phyloP scores from a whole-genome alignment of 1,140 invertebrate species.

The Thrips palmi region DNA sequence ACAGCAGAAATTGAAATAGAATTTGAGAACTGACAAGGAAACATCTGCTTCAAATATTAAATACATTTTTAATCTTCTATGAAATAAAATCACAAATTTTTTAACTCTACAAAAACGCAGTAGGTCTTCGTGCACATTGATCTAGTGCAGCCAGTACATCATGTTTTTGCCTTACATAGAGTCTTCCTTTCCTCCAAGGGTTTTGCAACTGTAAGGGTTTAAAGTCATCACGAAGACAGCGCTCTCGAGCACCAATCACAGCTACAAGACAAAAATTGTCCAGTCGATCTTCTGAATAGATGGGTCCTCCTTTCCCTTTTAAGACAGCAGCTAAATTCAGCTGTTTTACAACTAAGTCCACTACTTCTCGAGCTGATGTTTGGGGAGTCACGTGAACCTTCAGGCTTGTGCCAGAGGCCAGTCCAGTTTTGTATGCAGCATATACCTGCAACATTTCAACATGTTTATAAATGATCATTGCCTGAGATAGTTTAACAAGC shows the following conservation, averaged over 20 bases:
- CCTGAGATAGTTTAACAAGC: too few species aligned
- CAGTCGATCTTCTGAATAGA: constrained; percentile 60
- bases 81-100: too few species aligned
- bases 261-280: constrained; percentile 84
- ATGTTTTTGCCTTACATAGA: constrained; percentile 79
- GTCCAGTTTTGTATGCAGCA: constrained; percentile 84
- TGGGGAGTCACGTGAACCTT: constrained; percentile 78
- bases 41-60: too few species aligned
- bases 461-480: too few species aligned
- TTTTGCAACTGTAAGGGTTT: constrained; percentile 80
- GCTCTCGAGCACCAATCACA: constrained; percentile 78
- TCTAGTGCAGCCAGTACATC: constrained; percentile 73
- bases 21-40: too few species aligned
- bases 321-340: constrained; percentile 79
- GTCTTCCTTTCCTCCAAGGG: constrained; percentile 81
- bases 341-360: constrained; percentile 84
- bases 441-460: constrained; percentile 41
- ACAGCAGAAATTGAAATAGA: too few species aligned
- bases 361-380: constrained; percentile 82
- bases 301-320: constrained; percentile 68
- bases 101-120: too few species aligned
- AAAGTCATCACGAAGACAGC: constrained; percentile 84
- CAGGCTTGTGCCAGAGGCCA: constrained; percentile 78
- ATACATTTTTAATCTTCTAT: too few species aligned
- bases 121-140: constrained; percentile 32